A percentile compares a stretch with the other conserved stretches of the same genome.
phyloP scores from a whole-genome alignment of 1,140 invertebrate genomes.

The Lordiphosa collinella region DNA sequence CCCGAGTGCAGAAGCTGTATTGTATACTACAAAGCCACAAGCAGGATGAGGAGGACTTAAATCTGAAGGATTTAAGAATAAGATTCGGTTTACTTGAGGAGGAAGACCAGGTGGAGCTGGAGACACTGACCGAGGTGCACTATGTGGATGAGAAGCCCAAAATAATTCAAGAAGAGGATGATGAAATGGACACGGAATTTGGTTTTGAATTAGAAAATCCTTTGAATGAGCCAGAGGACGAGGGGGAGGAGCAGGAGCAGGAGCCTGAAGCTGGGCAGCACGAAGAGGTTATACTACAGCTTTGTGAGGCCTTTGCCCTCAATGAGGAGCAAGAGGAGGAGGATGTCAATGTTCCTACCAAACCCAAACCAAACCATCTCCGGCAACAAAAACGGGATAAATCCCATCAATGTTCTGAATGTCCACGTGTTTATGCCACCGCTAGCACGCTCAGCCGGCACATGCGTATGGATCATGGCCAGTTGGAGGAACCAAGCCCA shows the following conservation, averaged over 20 bases:
- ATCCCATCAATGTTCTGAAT: slow-evolving; percentile 35
- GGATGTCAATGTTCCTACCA: background rate
- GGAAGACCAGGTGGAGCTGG: background rate
- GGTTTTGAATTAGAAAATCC: background rate
- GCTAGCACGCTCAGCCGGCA: slow-evolving; percentile 39
- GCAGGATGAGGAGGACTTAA: slow-evolving; percentile 10
- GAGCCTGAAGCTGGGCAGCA: slow-evolving; percentile 7
- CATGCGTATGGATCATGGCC: slow-evolving; percentile 46
- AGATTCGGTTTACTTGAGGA: slow-evolving; percentile 36
- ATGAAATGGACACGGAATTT: background rate
- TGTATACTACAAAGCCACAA: slow-evolving; percentile 36
- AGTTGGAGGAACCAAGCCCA: background rate
- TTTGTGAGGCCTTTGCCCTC: slow-evolving; percentile 30
- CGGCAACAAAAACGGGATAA: slow-evolving; percentile 6
- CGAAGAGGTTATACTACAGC: slow-evolving; percentile 11
- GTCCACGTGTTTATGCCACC: slow-evolving; percentile 30
- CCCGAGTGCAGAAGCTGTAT: slow-evolving; percentile 61
- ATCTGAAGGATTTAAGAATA: slow-evolving; percentile 36
- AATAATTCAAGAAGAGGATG: no score
- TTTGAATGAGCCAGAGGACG: background rate
- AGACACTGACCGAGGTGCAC: slow-evolving; percentile 41
- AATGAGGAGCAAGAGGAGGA: slow-evolving; percentile 2
- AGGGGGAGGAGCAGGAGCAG: background rate
- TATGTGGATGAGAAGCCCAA: slow-evolving; percentile 58
- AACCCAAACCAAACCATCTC: background rate